These are phyloP conservation scores for Crenuchus spilurus DNA, from an alignment of 2,797 vertebrate genomes.

Conservation along the genomic window DNA sequence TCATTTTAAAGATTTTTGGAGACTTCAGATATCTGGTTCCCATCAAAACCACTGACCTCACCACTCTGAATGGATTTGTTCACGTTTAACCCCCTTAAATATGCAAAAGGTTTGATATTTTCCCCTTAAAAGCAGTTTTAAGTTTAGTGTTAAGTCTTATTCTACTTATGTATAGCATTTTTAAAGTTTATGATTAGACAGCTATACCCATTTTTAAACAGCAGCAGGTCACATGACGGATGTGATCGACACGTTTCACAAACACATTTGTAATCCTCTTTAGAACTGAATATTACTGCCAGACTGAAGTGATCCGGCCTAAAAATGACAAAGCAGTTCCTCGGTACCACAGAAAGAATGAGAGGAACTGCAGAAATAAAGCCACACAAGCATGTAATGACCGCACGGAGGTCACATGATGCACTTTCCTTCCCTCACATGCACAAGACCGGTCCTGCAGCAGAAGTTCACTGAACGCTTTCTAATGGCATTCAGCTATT, in stretches of 20 bases:
- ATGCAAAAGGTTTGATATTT: no score
- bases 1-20: no score
- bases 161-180: background rate
- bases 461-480: no score
- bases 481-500: no score
- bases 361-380: background rate
- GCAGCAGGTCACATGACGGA: background rate
- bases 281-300: constrained; percentile 35
- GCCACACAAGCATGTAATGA: background rate
- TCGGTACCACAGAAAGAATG: background rate
- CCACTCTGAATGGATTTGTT: no score
- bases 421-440: no score
- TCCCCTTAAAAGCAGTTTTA: no score
- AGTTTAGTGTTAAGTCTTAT: no score
- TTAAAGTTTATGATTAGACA: background rate
- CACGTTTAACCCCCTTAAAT: no score
- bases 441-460: no score
- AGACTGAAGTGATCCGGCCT: constrained; percentile 42
- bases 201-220: background rate
- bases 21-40: no score
- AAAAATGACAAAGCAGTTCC: constrained; percentile 36
- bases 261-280: constrained; percentile 51
- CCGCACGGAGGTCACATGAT: background rate
- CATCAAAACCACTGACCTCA: no score
- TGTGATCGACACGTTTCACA: constrained; percentile 7